A percentile compares a stretch with the other conserved stretches of the same genome.
These are phyloP conservation scores for Leguminivora glycinivorella DNA, from an alignment of 1,140 invertebrate genomes.

Conservation along the genomic window DNA sequence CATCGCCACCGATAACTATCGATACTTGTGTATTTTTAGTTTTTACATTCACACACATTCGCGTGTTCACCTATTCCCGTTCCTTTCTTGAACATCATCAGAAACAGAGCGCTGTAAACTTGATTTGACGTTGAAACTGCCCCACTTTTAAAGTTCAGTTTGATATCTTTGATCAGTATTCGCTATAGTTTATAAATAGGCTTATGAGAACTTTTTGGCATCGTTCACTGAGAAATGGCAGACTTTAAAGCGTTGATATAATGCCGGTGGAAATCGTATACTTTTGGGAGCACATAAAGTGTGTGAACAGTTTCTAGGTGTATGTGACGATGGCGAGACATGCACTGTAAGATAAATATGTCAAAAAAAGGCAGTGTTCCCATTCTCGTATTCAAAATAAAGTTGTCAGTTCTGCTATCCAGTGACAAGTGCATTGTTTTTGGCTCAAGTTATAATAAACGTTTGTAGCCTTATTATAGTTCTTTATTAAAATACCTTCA, in stretches of 20 bases:
- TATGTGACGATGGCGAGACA: no score
- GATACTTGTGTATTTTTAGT: constrained; percentile 44
- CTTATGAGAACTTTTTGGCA: constrained; percentile 9
- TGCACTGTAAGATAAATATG: no score
- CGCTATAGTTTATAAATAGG: constrained; percentile 7
- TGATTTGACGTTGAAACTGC: constrained; percentile 30
- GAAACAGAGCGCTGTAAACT: not conserved
- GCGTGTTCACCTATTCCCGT: not conserved
- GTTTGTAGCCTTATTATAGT: no score
- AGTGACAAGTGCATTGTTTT: no score
- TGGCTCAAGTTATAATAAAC: no score
- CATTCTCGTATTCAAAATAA: no score
- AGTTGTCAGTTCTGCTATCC: no score
- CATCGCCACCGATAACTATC: constrained; percentile 40
- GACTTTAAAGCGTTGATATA: constrained; percentile 6
- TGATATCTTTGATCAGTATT: constrained; percentile 40
- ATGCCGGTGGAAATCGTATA: not conserved
- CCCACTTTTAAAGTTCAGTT: constrained; percentile 51
- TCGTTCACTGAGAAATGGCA: constrained; percentile 8
- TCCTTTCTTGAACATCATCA: not conserved
- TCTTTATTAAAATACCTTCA: no score
- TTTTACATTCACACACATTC: constrained; percentile 28
- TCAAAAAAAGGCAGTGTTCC: no score
- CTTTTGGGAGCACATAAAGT: not conserved
- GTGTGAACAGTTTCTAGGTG: no score